Evolutionary conservation across 2,797 vertebrate genomes (phyloP), one percentile per base, ranked within the genome.

Genomic region (Sorex maritimensis): DNA sequence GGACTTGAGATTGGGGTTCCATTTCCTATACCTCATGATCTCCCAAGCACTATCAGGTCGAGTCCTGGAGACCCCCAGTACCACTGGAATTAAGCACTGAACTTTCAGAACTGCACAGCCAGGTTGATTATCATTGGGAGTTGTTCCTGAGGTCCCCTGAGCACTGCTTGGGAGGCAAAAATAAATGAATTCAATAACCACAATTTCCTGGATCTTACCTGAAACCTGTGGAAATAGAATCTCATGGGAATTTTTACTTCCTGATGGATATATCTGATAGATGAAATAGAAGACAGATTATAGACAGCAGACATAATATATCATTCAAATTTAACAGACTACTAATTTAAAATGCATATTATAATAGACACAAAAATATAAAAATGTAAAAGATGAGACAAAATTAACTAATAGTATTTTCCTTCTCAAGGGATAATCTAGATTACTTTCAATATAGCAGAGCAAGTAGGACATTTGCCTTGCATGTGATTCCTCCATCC

Each of bases 321-420:
- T 55, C 52, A 55, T 17, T 17, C 52, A 15, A 55, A 14, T 55
- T 63, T 41, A 19, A n/a, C 17, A 92, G 61, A 19, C 38, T 28
- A 61, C 34, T 15, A 83, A 75, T 41, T 19, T 46, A n/a, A 8
- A 71, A 71, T 55, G 3, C 14, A 79, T 28, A 41, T 78, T 44
- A 44, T 44, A 73, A 65, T 21, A 38, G 9, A 44, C n/a, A 73
- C 10, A 79, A 69, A 89, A 63, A 82, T 34, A 84, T 44, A 44
- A 7, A 81, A 52, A 83, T 34, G 44, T 28, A 79, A 73, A 55
- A 14, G 14, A 55, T 92, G 63, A 63, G 46, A 65, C 80, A 34
- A 81, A 91, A 89, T 84, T 14, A 91, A 89, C 81, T 14, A 55
- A 46, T 41, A 55, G 4, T 58, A 49, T 77, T 81, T 92, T 94